Base-by-base conservation (phyloP, 1,140 invertebrate genomes). In the Steinernema khuongi region DNA sequence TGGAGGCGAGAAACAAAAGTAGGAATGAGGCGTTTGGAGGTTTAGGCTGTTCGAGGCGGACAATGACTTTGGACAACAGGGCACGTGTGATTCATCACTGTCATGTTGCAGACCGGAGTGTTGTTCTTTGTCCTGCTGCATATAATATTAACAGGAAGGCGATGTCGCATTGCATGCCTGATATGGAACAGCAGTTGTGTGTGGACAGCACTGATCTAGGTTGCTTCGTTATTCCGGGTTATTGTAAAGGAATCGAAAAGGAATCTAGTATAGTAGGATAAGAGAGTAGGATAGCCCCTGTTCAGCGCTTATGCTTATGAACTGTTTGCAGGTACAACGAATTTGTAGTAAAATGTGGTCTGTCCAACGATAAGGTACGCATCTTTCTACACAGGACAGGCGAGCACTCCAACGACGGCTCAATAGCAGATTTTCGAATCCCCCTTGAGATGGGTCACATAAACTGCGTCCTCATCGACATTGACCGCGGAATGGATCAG, bases 341-440 rank as follows among this genome's bases (percentile, higher is more conserved):
- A 83, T 92, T 92, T 84, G 89, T 91, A 1, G 88, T 86, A 67
- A 85, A 87, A 60, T 85, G 85, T 75, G 86, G 85, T 2, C 74
- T 89, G 11, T 81, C 81, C 72, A 81, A 85, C 19, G 80, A 77
- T 33, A 81, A 85, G 26, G 86, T 85, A 75, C 77, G 85, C 71
- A 80, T 86, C 19, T 84, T 87, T 77, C 80, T 85, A 31, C 85
- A 86, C 74, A 82, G 85, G 60, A 80, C 79, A 17, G 73, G 31
- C 36, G 79, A 81, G 31, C 31, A 69, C 36, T 79, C 76, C 0
- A 81, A 80, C 66, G 79, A 81, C 33, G 72, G 76, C 30, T 74
- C 76, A 18, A 78, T 81, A 29, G 80, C 80, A 11, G 81, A 77
- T 30, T 81, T 81, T 69, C 73, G 60, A 4, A 30, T 81, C n/a